A percentile compares a stretch with the other conserved stretches of the same genome.
Evolutionary conservation across 2,888 invertebrate species (phyloP).

Genomic region (Sinopyrophorus schimmeli): DNA sequence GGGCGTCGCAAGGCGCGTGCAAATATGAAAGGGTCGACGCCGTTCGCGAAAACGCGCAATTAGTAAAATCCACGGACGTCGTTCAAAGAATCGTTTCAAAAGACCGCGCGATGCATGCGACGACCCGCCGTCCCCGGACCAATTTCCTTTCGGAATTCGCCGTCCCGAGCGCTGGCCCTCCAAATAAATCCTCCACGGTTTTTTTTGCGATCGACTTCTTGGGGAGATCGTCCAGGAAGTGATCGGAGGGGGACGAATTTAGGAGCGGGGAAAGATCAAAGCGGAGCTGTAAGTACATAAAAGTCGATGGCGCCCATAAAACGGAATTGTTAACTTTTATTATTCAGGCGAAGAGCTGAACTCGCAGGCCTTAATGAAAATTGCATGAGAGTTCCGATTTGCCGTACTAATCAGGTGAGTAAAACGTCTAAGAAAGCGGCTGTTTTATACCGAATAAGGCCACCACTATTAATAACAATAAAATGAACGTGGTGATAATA

Average conservation of each 20-base stretch:
- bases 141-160: too few relatives aligned
- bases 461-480: constrained; percentile 57
- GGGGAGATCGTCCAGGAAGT: too few relatives aligned
- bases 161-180: too few relatives aligned
- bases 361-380: constrained; percentile 48
- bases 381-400: constrained; percentile 48
- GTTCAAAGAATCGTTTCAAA: constrained; percentile 32
- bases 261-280: constrained; percentile 46
- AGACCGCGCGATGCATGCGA: constrained; percentile 29
- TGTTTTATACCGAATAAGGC: constrained; percentile 53
- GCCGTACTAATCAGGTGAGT: constrained; percentile 54
- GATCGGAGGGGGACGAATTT: too few relatives aligned
- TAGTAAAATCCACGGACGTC: constrained; percentile 29
- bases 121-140: too few relatives aligned
- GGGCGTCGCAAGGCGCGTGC: too few relatives aligned
- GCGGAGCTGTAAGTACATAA: constrained; percentile 40
- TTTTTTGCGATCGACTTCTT: too few relatives aligned
- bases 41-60: constrained; percentile 26
- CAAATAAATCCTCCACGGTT: too few relatives aligned
- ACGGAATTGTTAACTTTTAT: constrained; percentile 53
- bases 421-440: constrained; percentile 53
- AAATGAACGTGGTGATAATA: constrained; percentile 58
- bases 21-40: constrained; percentile 16
- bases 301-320: constrained; percentile 45
- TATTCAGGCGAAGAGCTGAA: constrained; percentile 47